Base-by-base conservation (phyloP, 2,113 vertebrate species). In the Guaruba guarouba region DNA sequence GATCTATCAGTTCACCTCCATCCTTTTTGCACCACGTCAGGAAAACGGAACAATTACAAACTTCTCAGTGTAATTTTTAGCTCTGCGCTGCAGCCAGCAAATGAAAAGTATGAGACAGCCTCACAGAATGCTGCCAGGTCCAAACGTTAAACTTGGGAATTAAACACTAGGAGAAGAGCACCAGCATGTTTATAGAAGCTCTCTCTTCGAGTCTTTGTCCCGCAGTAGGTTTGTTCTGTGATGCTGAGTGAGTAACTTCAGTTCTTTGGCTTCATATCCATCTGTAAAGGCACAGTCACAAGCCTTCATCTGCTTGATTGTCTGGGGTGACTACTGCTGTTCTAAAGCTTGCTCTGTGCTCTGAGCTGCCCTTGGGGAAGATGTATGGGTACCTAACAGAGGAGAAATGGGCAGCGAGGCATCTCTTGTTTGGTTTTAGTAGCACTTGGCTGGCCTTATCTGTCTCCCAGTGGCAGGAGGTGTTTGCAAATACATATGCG, bases 401-500 rank as follows among this genome's bases (percentile, higher is more conserved):
- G 71, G 29, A 69, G 68, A 44, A 77, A 28, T 13, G 91, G 82
- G 78, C 78, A 74, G 49, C 0, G 0, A 70, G 49, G 54, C 31
- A 16, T 70, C 70, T 86, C 35, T 37, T 80, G 51, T 61, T 90
- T 63, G 55, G 43, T 43, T 92, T 93, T 7, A 44, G 54, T 1
- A 64, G 90, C 27, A 2, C 76, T 88, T 92, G 92, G 79, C 79
- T 90, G 92, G 87, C 37, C 33, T 88, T 5, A 6, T 68, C 55
- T 3, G 7, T 88, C 61, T 93, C 59, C 86, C 88, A 57, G 82
- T 37, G 76, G 93, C 93, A 94, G 93, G 88, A 88, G 43, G 88
- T 93, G 91, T 96, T 94, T 93, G 91, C 88, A 94, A 80, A 89
- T 29, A 86, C 88, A 71, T 48, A 2, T 33, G 88, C 66, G 88